These are phyloP conservation scores for Phenacoccus solenopsis DNA, from an alignment of 1,140 invertebrate species.

Conservation along the genomic window DNA sequence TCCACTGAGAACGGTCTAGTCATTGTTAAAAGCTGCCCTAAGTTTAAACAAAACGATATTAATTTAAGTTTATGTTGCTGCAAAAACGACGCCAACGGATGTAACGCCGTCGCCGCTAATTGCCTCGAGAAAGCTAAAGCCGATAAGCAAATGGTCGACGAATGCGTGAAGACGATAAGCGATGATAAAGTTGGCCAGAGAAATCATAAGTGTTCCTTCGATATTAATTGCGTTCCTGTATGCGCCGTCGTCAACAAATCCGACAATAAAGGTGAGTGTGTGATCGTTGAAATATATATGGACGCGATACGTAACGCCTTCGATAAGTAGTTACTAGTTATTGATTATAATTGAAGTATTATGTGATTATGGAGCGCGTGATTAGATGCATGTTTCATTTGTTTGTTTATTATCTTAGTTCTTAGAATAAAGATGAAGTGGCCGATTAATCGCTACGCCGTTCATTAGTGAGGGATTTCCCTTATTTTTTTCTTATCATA, in stretches of 20 bases:
- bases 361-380: too few relatives aligned
- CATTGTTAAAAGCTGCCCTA: conserved; percentile 13
- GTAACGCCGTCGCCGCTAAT: background rate
- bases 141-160: background rate
- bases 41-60: conserved; percentile 5
- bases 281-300: too few relatives aligned
- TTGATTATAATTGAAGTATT: too few relatives aligned
- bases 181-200: background rate
- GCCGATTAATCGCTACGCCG: too few relatives aligned
- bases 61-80: background rate
- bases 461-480: too few relatives aligned
- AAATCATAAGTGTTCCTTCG: background rate
- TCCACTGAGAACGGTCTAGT: conserved; percentile 6
- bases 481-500: background rate
- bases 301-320: too few relatives aligned
- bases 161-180: background rate
- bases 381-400: too few relatives aligned
- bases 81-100: background rate
- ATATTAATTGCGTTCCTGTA: background rate
- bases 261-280: too few relatives aligned
- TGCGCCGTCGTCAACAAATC: background rate
- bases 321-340: too few relatives aligned
- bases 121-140: background rate
- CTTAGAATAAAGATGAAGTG: too few relatives aligned
- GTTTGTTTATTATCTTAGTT: too few relatives aligned